Evolutionary conservation across 2,888 invertebrate genomes (phyloP).

Genomic region (Digitonthophagus gazella): DNA sequence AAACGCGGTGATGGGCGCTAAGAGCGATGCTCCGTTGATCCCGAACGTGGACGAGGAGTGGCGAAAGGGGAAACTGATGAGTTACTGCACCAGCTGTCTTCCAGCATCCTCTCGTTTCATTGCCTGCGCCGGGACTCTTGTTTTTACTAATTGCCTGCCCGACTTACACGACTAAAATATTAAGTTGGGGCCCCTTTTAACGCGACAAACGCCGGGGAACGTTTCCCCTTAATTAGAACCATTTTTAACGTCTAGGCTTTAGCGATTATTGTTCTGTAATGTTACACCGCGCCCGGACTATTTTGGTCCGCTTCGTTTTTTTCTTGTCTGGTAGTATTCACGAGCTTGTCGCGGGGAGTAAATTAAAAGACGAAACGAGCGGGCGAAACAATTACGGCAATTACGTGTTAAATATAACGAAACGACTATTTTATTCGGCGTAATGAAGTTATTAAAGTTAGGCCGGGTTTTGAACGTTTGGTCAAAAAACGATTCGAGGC

Average conservation of each 20-base stretch:
- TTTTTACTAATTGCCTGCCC: constrained; percentile 44
- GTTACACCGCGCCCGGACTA: background rate
- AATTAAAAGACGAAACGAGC: background rate
- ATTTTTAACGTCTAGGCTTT: background rate
- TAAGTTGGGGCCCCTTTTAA: constrained; percentile 30
- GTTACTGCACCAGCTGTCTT: constrained; percentile 44
- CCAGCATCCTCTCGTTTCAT: constrained; percentile 40
- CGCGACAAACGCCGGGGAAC: background rate
- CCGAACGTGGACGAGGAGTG: constrained; percentile 23
- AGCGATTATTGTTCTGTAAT: background rate
- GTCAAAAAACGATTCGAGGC: too few relatives aligned
- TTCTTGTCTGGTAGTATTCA: background rate
- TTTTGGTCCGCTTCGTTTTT: background rate
- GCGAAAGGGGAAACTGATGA: constrained; percentile 35
- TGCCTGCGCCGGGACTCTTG: constrained; percentile 38
- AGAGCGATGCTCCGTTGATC: constrained; percentile 34
- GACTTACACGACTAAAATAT: constrained; percentile 41
- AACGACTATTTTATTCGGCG: background rate
- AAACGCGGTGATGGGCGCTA: constrained; percentile 42
- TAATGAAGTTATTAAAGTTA: background rate
- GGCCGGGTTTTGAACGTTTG: too few relatives aligned
- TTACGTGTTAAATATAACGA: background rate
- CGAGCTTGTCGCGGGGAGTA: background rate
- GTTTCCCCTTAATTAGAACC: background rate
- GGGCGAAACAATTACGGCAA: background rate